phyloP scores from a whole-genome alignment of 2,113 vertebrate genomes.

The Helogale parvula region DNA sequence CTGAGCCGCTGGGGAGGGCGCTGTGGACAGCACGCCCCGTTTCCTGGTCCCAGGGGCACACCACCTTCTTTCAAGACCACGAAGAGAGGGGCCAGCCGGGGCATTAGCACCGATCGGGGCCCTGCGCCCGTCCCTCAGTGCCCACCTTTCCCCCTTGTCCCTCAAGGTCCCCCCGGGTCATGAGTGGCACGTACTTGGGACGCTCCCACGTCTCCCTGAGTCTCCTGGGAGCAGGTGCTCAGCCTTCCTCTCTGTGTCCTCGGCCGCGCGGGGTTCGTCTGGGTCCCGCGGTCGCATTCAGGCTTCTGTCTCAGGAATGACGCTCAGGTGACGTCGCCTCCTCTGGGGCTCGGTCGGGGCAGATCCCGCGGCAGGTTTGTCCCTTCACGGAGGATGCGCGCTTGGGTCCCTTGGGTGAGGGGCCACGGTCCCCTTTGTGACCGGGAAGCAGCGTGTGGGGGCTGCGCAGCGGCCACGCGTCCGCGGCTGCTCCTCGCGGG shows the following conservation, averaged over 20 bases:
- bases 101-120: too few relatives aligned
- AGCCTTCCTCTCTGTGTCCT: background rate
- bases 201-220: background rate
- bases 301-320: accelerated
- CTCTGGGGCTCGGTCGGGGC: accelerated
- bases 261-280: background rate
- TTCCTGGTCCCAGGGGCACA: background rate
- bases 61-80: background rate
- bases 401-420: too few relatives aligned
- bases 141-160: background rate
- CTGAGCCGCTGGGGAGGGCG: background rate
- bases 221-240: background rate
- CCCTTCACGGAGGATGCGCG: background rate
- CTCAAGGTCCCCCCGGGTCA: background rate
- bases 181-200: background rate
- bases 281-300: accelerated
- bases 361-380: accelerated
- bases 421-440: background rate
- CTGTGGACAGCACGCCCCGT: background rate
- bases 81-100: too few relatives aligned
- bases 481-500: accelerated
- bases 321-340: background rate
- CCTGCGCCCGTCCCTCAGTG: too few relatives aligned
- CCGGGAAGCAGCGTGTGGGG: background rate
- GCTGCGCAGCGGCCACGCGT: accelerated